Evolutionary conservation across 2,113 vertebrate species (phyloP).

Genomic region (Odontophorus gujanensis): DNA sequence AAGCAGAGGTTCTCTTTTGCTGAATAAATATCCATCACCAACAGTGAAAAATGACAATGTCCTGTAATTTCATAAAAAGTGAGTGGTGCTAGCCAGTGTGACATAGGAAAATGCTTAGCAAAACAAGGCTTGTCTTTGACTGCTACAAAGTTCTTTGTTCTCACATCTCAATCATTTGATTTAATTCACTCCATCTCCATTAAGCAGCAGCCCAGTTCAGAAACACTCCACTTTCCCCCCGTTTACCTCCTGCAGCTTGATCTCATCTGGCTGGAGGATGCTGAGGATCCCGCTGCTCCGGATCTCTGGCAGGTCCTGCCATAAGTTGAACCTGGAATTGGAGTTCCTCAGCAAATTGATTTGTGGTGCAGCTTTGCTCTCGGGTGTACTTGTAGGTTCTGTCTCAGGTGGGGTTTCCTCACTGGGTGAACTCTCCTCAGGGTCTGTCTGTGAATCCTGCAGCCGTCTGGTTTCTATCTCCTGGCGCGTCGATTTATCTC

Average conservation of each 20-base stretch:
- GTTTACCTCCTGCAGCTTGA: conserved; percentile 93
- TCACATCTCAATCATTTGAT: background rate
- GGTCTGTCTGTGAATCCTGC: conserved; percentile 80
- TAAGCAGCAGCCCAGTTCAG: background rate
- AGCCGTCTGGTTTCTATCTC: conserved; percentile 92
- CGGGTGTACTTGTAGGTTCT: conserved; percentile 43
- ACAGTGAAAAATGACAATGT: background rate
- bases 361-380: conserved; percentile 77
- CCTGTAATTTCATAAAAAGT: background rate
- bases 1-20: background rate
- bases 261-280: conserved; percentile 85
- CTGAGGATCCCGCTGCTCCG: conserved; percentile 86
- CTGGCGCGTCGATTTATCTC: conserved; percentile 91
- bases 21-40: background rate
- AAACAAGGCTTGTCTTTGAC: background rate
- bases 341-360: conserved; percentile 82
- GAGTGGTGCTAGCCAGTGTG: background rate
- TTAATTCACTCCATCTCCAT: background rate
- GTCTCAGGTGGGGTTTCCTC: conserved; percentile 76
- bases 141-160: background rate
- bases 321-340: conserved; percentile 87
- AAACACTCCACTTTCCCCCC: background rate
- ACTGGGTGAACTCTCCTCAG: conserved; percentile 5
- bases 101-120: background rate
- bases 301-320: conserved; percentile 93